A percentile compares a stretch with the other conserved stretches of the same genome.
Evolutionary conservation across 1,140 invertebrate genomes (phyloP).

Genomic region (Coelopa frigida): DNA sequence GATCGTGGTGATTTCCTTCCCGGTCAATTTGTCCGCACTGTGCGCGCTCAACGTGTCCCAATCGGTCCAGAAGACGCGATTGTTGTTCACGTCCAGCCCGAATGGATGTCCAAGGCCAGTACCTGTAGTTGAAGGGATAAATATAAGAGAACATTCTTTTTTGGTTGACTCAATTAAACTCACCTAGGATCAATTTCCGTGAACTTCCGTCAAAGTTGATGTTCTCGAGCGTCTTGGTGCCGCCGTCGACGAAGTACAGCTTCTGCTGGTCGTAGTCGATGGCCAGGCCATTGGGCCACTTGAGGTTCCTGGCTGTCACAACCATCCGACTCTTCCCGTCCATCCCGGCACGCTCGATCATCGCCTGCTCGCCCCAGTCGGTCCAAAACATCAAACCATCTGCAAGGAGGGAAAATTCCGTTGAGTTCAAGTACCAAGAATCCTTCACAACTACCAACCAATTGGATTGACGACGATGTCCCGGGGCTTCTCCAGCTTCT

Average conservation of each 20-base stretch:
- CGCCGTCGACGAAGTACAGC: conserved; percentile 78
- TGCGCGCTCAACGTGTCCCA: conserved; percentile 70
- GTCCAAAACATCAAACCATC: conserved; percentile 80
- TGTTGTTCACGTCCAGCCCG: conserved; percentile 75
- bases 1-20: conserved; percentile 55
- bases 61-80: conserved; percentile 84
- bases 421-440: neutral
- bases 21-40: conserved; percentile 66
- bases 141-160: neutral
- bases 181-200: conserved; percentile 60
- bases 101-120: conserved; percentile 71
- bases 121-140: conserved; percentile 21
- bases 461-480: conserved; percentile 78
- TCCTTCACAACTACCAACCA: conserved; percentile 36
- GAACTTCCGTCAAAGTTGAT: conserved; percentile 71
- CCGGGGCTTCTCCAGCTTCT: conserved; percentile 71
- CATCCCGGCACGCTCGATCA: conserved; percentile 82
- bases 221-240: conserved; percentile 72
- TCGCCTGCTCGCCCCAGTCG: conserved; percentile 74
- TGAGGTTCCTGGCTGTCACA: conserved; percentile 63
- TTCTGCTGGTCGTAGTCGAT: conserved; percentile 64
- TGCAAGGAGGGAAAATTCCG: conserved; percentile 25
- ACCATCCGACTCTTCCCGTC: conserved; percentile 66
- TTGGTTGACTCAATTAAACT: conserved; percentile 17
- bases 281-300: conserved; percentile 74